phyloP scores from a whole-genome alignment of 2,113 vertebrate species.

The Mustelus asterias region DNA sequence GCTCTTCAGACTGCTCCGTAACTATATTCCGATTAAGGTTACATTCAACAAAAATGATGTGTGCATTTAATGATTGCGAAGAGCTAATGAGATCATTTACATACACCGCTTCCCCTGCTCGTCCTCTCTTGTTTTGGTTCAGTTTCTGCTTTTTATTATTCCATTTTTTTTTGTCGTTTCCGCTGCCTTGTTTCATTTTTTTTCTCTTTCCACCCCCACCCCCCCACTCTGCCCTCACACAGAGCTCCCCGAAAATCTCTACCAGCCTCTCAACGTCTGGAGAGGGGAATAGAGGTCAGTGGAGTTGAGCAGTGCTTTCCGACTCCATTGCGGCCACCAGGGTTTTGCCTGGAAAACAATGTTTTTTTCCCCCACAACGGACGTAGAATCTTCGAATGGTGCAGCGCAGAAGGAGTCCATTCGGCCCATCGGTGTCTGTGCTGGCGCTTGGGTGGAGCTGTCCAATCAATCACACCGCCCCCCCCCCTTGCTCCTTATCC shows the following conservation, averaged over 20 bases:
- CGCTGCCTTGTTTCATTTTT: not conserved
- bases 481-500: not conserved
- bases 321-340: not conserved
- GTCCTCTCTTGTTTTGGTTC: conserved; percentile 43
- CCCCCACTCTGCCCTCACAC: not conserved
- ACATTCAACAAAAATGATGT: not conserved
- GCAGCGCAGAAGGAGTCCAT: not conserved
- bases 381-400: not conserved
- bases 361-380: not conserved
- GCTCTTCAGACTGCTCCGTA: not conserved
- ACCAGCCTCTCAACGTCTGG: not conserved
- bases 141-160: conserved; percentile 37
- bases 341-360: not conserved
- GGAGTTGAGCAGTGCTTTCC: not conserved
- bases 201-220: not conserved
- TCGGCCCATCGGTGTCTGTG: not conserved
- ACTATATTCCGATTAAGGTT: not conserved
- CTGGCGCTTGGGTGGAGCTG: not conserved
- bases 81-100: conserved; percentile 22
- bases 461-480: conserved; percentile 40
- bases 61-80: not conserved
- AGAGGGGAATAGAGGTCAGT: not conserved
- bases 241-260: not conserved
- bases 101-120: conserved; percentile 43
- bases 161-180: conserved; percentile 37